phyloP scores from a whole-genome alignment of 2,113 vertebrate genomes.

The Ammodramus savannarum region DNA sequence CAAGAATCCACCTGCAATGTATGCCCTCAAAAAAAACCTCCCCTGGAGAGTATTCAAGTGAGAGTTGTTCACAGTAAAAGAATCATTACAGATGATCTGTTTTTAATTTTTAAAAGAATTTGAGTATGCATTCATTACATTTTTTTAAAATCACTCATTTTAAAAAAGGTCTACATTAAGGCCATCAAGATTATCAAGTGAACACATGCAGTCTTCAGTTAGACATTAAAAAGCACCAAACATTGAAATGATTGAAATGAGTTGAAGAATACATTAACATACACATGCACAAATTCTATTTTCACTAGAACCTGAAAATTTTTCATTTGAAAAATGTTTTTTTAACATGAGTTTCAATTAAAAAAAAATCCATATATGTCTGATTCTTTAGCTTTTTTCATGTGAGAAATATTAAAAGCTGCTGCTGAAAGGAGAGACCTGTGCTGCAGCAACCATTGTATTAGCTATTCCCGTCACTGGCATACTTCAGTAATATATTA shows the following conservation, averaged over 20 bases:
- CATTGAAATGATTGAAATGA: not conserved
- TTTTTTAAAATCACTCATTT: not conserved
- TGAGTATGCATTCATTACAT: not conserved
- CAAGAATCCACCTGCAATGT: not conserved
- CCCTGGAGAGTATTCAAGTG: not conserved
- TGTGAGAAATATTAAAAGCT: not conserved
- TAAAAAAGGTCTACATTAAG: not conserved
- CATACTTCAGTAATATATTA: not conserved
- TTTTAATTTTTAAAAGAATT: not conserved
- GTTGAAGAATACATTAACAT: not conserved
- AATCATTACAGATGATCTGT: not conserved
- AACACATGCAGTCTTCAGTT: not conserved
- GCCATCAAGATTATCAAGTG: not conserved
- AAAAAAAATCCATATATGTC: not conserved
- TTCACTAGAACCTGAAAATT: not conserved
- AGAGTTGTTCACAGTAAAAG: not conserved
- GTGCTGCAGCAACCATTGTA: not conserved
- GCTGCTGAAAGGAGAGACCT: not conserved
- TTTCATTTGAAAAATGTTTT: not conserved
- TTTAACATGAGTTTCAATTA: not conserved
- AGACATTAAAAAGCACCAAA: not conserved
- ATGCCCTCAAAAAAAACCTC: not conserved
- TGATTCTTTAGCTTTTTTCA: not conserved
- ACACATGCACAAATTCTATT: not conserved
- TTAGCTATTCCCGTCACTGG: not conserved